phyloP scores from a whole-genome alignment of 2,797 vertebrate genomes.

The Acropternis orthonyx region DNA sequence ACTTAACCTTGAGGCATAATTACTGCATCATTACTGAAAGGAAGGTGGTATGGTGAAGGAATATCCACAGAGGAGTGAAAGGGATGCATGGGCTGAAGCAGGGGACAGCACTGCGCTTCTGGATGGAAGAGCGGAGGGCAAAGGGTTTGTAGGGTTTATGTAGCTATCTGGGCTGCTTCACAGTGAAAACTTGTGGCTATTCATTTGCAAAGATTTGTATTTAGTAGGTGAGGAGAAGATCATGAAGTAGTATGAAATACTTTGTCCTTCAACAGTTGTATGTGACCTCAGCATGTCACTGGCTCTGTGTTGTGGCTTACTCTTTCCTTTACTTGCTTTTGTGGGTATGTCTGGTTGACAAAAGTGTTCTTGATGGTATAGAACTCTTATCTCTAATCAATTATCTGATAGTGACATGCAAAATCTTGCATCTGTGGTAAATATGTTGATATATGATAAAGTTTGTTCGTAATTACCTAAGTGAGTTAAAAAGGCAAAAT shows the following conservation, averaged over 20 bases:
- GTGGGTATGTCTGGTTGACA: neutral
- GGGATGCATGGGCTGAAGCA: neutral
- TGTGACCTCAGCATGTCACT: accelerated
- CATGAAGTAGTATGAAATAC: neutral
- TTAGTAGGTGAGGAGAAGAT: neutral
- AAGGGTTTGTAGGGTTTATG: neutral
- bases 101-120: neutral
- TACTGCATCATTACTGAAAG: neutral
- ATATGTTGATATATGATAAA: neutral
- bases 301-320: neutral
- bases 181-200: neutral
- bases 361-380: neutral
- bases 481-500: neutral
- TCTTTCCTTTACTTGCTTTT: neutral
- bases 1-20: neutral
- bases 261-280: neutral
- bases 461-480: neutral
- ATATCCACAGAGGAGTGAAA: neutral
- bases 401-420: neutral
- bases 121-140: neutral
- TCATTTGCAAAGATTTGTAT: neutral
- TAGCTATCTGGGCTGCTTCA: neutral
- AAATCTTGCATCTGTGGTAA: neutral
- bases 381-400: neutral
- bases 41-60: neutral